Conservation (phyloP, 2,797 vertebrate genomes). For the Selene dorsalis region DNA sequence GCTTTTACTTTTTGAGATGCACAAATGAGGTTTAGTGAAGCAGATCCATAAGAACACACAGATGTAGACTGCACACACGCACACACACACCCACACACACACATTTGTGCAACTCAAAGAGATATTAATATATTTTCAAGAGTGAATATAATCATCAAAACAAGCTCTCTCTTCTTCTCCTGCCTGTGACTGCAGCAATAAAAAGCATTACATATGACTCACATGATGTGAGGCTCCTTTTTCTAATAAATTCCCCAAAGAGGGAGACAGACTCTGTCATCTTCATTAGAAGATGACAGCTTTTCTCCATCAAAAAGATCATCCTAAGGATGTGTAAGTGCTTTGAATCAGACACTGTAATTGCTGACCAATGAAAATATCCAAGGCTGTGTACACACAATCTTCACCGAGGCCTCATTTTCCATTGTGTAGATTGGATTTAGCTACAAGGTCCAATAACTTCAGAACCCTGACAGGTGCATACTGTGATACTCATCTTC, state of each 20-base stretch:
- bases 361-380: slow-evolving; percentile 73
- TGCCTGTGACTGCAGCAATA: slow-evolving; percentile 64
- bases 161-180: slow-evolving; percentile 51
- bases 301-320: slow-evolving; percentile 68
- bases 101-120: slow-evolving; percentile 58
- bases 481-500: slow-evolving; percentile 49
- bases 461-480: slow-evolving; percentile 63
- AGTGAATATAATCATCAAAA: slow-evolving; percentile 77
- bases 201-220: slow-evolving; percentile 77
- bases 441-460: slow-evolving; percentile 72
- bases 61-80: neutral
- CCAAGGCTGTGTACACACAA: slow-evolving; percentile 62
- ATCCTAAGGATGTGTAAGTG: slow-evolving; percentile 62
- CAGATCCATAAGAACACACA: neutral
- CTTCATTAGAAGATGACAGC: slow-evolving; percentile 69
- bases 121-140: slow-evolving; percentile 70
- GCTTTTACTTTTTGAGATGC: neutral
- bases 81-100: too few species aligned
- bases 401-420: slow-evolving; percentile 63
- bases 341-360: slow-evolving; percentile 72
- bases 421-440: slow-evolving; percentile 63
- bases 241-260: slow-evolving; percentile 64
- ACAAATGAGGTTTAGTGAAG: neutral
- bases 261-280: slow-evolving; percentile 59
- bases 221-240: slow-evolving; percentile 66